Percentiles rank a stretch among this genome's conserved stretches.
phyloP scores from a whole-genome alignment of 1,140 invertebrate species.

The Metaphire vulgaris region DNA sequence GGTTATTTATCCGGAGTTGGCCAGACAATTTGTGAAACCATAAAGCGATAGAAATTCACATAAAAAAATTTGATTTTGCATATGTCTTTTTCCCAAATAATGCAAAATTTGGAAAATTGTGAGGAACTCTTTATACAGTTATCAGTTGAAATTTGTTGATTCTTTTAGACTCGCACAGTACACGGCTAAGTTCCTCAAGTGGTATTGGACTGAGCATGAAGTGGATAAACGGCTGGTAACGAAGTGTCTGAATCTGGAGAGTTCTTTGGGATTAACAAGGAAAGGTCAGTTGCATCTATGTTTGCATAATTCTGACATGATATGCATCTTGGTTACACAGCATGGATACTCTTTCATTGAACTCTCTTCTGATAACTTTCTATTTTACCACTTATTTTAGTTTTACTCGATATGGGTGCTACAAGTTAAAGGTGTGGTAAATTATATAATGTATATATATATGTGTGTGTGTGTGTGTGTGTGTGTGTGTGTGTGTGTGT shows the following conservation, averaged over 20 bases:
- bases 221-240: slow-evolving; percentile 56
- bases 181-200: slow-evolving; percentile 61
- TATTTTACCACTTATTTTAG: too few species aligned
- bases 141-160: neutral
- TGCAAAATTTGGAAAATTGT: neutral
- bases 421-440: too few species aligned
- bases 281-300: slow-evolving; percentile 57
- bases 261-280: slow-evolving; percentile 64
- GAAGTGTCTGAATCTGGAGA: slow-evolving; percentile 63
- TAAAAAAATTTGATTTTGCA: too few species aligned
- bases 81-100: neutral
- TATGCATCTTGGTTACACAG: too few species aligned
- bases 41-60: neutral
- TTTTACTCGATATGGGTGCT: too few species aligned
- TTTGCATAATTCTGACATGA: neutral
- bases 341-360: too few species aligned
- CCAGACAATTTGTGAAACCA: too few species aligned
- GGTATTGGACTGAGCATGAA: slow-evolving; percentile 56
- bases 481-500: too few species aligned
- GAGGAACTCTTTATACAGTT: neutral
- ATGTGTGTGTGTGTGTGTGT: too few species aligned
- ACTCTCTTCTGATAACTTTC: too few species aligned
- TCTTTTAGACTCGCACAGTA: slow-evolving; percentile 63
- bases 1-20: neutral
- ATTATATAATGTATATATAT: too few species aligned